Evolutionary conservation across 1,140 invertebrate species (phyloP).

Genomic region (Euura lappo): DNA sequence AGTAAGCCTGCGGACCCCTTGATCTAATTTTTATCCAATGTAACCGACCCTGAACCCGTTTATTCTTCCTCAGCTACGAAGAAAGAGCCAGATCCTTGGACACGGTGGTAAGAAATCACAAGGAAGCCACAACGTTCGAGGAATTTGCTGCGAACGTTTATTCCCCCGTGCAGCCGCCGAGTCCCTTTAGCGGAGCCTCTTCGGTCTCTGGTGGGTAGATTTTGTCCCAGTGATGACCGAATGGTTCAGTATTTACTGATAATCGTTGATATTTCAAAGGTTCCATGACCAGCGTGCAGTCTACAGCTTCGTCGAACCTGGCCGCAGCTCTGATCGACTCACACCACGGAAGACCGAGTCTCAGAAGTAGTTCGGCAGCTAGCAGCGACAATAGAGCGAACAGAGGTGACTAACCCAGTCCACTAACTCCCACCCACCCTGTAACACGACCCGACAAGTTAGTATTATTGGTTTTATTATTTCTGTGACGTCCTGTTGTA

Average conservation of each 20-base stretch:
- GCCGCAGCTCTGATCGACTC: slow-evolving; percentile 63
- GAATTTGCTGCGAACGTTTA: slow-evolving; percentile 87
- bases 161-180: slow-evolving; percentile 72
- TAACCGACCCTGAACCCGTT: too few relatives aligned
- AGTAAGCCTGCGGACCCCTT: slow-evolving; percentile 65
- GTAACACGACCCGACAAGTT: slow-evolving; percentile 45
- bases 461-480: slow-evolving; percentile 44
- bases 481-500: slow-evolving; percentile 26
- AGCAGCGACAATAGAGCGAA: slow-evolving; percentile 56
- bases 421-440: slow-evolving; percentile 45
- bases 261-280: slow-evolving; percentile 31
- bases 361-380: slow-evolving; percentile 48
- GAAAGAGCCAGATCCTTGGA: slow-evolving; percentile 88
- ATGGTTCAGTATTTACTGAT: too few relatives aligned
- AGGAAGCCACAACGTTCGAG: slow-evolving; percentile 90
- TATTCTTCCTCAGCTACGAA: slow-evolving; percentile 75
- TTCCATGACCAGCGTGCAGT: slow-evolving; percentile 57
- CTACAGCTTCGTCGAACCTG: slow-evolving; percentile 57
- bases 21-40: too few relatives aligned
- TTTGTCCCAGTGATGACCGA: background rate
- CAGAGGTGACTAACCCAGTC: slow-evolving; percentile 55
- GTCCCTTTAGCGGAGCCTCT: slow-evolving; percentile 57
- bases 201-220: slow-evolving; percentile 52
- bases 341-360: slow-evolving; percentile 52
- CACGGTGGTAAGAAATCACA: slow-evolving; percentile 87